A percentile compares a stretch with the other conserved stretches of the same genome.
These are phyloP conservation scores for Xerus inauris DNA, from an alignment of 2,113 vertebrate species.

Conservation along the genomic window DNA sequence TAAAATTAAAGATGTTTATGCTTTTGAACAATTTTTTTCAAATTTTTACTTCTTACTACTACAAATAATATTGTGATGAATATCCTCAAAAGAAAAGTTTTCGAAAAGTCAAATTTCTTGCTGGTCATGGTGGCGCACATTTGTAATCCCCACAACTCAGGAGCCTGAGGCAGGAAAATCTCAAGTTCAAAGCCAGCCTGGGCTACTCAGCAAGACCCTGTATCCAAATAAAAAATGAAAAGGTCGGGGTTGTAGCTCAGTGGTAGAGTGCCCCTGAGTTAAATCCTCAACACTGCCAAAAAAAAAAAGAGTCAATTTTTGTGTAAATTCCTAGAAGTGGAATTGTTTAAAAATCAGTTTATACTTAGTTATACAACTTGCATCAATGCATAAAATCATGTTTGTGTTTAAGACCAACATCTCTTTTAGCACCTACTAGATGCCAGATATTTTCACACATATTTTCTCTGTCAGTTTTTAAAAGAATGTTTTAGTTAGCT, in stretches of 20 bases:
- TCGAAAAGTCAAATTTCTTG: conserved; percentile 7
- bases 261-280: too few species aligned
- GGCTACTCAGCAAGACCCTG: too few species aligned
- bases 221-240: too few species aligned
- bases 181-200: too few species aligned
- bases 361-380: not conserved
- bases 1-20: not conserved
- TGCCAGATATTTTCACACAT: conserved; percentile 14
- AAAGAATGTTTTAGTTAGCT: not conserved
- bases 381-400: not conserved
- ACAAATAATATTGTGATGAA: not conserved
- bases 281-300: too few species aligned
- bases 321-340: not conserved
- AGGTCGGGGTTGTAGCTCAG: too few species aligned
- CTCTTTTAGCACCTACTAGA: not conserved
- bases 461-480: not conserved
- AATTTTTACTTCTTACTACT: not conserved
- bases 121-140: too few species aligned
- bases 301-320: not conserved
- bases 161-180: too few species aligned
- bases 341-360: conserved; percentile 44
- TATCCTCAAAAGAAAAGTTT: conserved; percentile 29
- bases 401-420: conserved; percentile 1
- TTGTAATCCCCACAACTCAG: too few species aligned
- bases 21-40: not conserved